These are phyloP conservation scores for Coregonus clupeaformis DNA, from an alignment of 2,113 vertebrate species.

Conservation along the genomic window DNA sequence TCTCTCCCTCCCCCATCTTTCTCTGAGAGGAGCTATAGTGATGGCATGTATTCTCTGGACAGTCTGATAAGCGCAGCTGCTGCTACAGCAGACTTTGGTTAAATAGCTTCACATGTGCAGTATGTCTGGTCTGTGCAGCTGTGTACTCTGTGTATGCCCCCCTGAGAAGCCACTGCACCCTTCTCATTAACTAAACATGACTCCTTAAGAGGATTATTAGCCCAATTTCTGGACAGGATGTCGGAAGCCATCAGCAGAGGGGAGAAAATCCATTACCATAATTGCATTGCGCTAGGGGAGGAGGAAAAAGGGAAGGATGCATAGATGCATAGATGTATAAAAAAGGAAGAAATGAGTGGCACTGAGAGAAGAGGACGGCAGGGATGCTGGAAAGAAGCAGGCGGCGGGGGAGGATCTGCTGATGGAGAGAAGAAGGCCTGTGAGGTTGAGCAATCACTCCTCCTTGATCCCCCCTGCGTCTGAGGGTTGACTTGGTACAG, in stretches of 20 bases:
- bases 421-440: slow-evolving; percentile 20
- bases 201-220: slow-evolving; percentile 94
- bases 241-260: slow-evolving; percentile 91
- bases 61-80: slow-evolving; percentile 52
- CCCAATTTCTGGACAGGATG: slow-evolving; percentile 91
- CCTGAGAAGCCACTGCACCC: slow-evolving; percentile 62
- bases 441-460: slow-evolving; percentile 67
- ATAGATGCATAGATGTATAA: slow-evolving; percentile 68
- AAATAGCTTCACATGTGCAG: slow-evolving; percentile 51
- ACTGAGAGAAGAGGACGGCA: slow-evolving; percentile 60
- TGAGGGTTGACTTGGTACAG: slow-evolving; percentile 84
- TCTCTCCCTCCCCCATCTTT: slow-evolving; percentile 3
- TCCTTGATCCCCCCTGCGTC: slow-evolving; percentile 70
- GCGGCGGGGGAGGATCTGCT: slow-evolving; percentile 28
- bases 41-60: slow-evolving; percentile 52
- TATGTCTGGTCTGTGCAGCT: slow-evolving; percentile 18
- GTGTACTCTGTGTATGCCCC: slow-evolving; percentile 54
- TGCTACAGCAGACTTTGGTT: slow-evolving; percentile 46
- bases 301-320: slow-evolving; percentile 55
- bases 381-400: slow-evolving; percentile 57
- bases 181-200: slow-evolving; percentile 96
- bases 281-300: slow-evolving; percentile 84
- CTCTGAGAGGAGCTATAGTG: slow-evolving; percentile 33
- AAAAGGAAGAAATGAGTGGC: slow-evolving; percentile 68
- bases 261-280: slow-evolving; percentile 91